Base-by-base conservation (phyloP, 2,888 invertebrate species). In the Coelinius sp. region DNA sequence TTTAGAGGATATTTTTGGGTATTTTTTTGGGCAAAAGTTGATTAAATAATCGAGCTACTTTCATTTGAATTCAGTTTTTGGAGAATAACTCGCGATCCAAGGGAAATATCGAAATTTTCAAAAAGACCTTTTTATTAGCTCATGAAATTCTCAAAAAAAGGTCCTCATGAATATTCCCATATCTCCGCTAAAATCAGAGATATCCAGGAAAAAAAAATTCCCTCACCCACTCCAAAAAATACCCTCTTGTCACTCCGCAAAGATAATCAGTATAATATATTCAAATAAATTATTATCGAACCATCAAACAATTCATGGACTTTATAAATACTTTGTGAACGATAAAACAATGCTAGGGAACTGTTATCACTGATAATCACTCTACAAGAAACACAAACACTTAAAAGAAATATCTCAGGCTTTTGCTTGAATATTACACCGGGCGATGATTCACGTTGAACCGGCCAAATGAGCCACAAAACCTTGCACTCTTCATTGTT, bases 391-490 rank as follows among this genome's bases (percentile, higher is more conserved):
- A n/a, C n/a, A n/a, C n/a, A n/a, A n/a, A n/a, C n/a, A n/a, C n/a
- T n/a, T n/a, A 31, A 31, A 31, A 31, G 31, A 31, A 31, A 31
- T 35, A 7, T 35, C 35, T 35, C 35, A 10, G 8, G 35, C 8
- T 3, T 35, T 10, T 35, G 35, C 1, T 41, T 6, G 41, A n/a
- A n/a, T 41, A n/a, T 63, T 24, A 14, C 14, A 24, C 24, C 24
- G 24, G 3, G 24, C 8, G 38, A 41, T 25, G 25, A 63, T 63
- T 63, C 63, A 63, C 63, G 41, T 63, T 24, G 63, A 63, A 63
- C 41, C 63, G 63, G 63, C 24, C 41, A 63, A 63, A 63, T 24
- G 6, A 63, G 63, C 41, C 63, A 63, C 63, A 20, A 63, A 41
- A 35, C 20, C 38, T 24, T 24, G 63, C 41, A 63, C 63, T 63